phyloP scores from a whole-genome alignment of 2,797 vertebrate species.

The Aplochiton taeniatus region DNA sequence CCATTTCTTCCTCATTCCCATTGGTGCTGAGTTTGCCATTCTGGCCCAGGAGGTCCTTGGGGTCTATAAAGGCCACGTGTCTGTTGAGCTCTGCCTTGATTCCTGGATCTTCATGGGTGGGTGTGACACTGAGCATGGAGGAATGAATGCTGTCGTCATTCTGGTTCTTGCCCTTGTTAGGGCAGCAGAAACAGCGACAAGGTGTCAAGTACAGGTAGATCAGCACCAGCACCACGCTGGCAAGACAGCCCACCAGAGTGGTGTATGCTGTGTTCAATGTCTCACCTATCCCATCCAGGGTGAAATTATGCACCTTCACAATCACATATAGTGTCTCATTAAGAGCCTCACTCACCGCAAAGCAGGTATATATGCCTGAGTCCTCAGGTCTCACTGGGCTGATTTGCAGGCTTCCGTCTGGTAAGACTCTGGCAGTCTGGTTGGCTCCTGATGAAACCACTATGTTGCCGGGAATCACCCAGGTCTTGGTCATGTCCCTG shows the following conservation, averaged over 20 bases:
- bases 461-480: slow-evolving; percentile 83
- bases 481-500: slow-evolving; percentile 80
- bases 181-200: slow-evolving; percentile 91
- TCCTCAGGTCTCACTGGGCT: slow-evolving; percentile 77
- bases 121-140: slow-evolving; percentile 92
- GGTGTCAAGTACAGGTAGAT: slow-evolving; percentile 97
- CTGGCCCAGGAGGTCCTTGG: slow-evolving; percentile 83
- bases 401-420: slow-evolving; percentile 84
- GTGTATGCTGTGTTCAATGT: slow-evolving; percentile 95
- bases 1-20: slow-evolving; percentile 71
- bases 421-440: slow-evolving; percentile 73
- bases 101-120: slow-evolving; percentile 81
- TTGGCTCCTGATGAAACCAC: slow-evolving; percentile 74
- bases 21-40: slow-evolving; percentile 90
- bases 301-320: slow-evolving; percentile 91
- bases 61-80: slow-evolving; percentile 85
- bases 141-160: slow-evolving; percentile 94
- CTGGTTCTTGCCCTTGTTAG: slow-evolving; percentile 75
- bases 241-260: slow-evolving; percentile 93
- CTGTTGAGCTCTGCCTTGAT: slow-evolving; percentile 80
- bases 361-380: slow-evolving; percentile 89
- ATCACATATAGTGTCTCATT: slow-evolving; percentile 94
- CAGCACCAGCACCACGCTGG: slow-evolving; percentile 93
- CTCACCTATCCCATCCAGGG: slow-evolving; percentile 80
- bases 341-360: slow-evolving; percentile 80